These are phyloP conservation scores for Oriolus oriolus DNA, from an alignment of 2,113 vertebrate genomes.

Conservation along the genomic window DNA sequence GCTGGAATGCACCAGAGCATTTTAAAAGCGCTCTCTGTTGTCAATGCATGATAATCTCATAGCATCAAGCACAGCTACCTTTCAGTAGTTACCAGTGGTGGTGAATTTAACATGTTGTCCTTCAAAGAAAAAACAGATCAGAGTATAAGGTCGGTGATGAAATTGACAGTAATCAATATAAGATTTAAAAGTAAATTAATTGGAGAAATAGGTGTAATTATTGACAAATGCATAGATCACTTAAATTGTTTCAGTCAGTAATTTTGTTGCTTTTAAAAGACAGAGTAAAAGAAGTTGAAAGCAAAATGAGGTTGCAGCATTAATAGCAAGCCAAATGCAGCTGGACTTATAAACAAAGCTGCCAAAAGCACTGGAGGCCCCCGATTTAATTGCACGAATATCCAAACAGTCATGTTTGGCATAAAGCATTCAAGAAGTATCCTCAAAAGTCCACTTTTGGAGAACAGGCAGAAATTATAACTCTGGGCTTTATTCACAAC, in stretches of 20 bases:
- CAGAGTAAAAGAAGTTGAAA: background rate
- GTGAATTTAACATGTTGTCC: background rate
- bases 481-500: slow-evolving; percentile 16
- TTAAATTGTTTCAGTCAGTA: background rate
- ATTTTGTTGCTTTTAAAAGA: slow-evolving; percentile 3
- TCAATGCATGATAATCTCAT: background rate
- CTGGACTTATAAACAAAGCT: background rate
- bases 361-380: slow-evolving; percentile 26
- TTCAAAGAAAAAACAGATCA: background rate
- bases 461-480: slow-evolving; percentile 35
- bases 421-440: slow-evolving; percentile 37
- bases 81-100: background rate
- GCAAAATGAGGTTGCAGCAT: background rate
- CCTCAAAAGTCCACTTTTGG: slow-evolving; percentile 48
- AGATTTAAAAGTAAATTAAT: background rate
- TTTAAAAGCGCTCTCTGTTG: background rate
- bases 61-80: background rate
- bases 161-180: background rate
- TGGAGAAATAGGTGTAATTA: background rate
- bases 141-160: background rate
- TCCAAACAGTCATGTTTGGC: slow-evolving; percentile 48
- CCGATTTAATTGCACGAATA: slow-evolving; percentile 38
- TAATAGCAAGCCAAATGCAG: slow-evolving; percentile 22
- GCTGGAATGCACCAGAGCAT: background rate
- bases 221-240: background rate